Evolutionary conservation across 2,888 invertebrate species (phyloP).

Genomic region (Copidosoma aretas): DNA sequence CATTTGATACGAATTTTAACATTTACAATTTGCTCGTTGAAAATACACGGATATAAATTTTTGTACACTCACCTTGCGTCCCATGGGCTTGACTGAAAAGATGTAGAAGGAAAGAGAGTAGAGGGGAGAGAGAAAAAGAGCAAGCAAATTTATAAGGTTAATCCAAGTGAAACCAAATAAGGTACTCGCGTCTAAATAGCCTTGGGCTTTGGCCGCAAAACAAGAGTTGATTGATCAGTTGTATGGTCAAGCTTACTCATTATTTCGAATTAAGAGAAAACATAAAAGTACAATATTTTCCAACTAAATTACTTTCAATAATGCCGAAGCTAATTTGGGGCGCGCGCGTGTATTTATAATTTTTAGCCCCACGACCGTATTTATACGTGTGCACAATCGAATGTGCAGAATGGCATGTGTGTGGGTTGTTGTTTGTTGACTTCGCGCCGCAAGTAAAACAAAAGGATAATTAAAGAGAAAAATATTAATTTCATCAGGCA

Average conservation of each 20-base stretch:
- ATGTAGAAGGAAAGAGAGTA: background rate
- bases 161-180: conserved; percentile 15
- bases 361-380: background rate
- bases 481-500: conserved; percentile 16
- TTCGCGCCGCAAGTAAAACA: background rate
- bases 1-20: too few relatives aligned
- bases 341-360: background rate
- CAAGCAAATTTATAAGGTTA: conserved; percentile 17
- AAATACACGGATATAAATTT: background rate
- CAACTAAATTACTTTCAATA: background rate
- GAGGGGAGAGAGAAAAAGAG: background rate
- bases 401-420: background rate
- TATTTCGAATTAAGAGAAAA: conserved; percentile 3
- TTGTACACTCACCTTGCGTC: background rate
- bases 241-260: background rate
- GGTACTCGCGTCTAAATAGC: background rate
- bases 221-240: conserved; percentile 15
- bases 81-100: background rate
- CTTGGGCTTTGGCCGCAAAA: conserved; percentile 9
- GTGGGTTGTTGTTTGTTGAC: too few relatives aligned
- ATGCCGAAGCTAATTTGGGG: background rate
- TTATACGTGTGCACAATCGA: background rate
- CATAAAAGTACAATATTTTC: conserved; percentile 1
- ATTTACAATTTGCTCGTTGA: background rate
- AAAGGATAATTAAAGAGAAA: conserved; percentile 18